Conservation (phyloP, 1,140 invertebrate genomes). For the Aphis craccivora region DNA sequence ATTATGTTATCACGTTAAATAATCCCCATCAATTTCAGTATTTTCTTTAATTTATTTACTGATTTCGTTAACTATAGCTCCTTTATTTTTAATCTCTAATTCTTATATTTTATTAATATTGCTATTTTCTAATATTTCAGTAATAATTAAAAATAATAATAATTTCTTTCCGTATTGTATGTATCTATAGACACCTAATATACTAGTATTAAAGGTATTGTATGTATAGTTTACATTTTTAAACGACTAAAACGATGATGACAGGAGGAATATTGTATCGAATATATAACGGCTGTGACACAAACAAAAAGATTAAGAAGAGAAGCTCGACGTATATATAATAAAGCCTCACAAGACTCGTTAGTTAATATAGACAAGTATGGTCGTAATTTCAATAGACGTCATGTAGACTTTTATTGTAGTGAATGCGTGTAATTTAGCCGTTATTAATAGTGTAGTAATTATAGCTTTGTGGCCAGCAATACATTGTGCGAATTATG, state of each 20-base stretch:
- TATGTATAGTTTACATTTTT: not conserved
- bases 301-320: not conserved
- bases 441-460: not conserved
- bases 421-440: not conserved
- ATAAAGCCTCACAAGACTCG: not conserved
- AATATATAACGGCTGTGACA: not conserved
- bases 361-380: not conserved
- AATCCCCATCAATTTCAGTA: not conserved
- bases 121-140: not conserved
- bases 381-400: constrained; percentile 6
- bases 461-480: not conserved
- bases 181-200: not conserved
- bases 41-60: not conserved
- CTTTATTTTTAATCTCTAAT: not conserved
- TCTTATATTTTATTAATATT: not conserved
- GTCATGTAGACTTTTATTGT: not conserved
- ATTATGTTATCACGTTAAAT: too few relatives aligned
- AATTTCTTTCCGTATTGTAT: not conserved
- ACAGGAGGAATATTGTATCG: not conserved
- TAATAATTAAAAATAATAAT: not conserved
- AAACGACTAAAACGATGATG: not conserved
- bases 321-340: not conserved
- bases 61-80: not conserved
- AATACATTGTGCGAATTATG: not conserved
- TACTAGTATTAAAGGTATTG: not conserved